These are phyloP conservation scores for Nycticryphes semicollaris DNA, from an alignment of 2,113 vertebrate species.

Conservation along the genomic window DNA sequence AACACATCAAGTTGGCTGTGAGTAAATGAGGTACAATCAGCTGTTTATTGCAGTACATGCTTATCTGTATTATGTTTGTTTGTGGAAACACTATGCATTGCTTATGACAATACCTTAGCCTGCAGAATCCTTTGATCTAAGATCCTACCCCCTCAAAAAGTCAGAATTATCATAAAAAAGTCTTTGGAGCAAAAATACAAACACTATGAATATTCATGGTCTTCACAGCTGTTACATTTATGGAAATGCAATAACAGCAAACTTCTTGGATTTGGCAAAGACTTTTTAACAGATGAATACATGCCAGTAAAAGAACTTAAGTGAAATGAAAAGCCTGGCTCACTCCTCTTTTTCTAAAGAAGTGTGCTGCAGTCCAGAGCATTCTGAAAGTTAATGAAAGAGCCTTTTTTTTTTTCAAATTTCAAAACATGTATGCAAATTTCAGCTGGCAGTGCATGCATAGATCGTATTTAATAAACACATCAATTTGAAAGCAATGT, in stretches of 20 bases:
- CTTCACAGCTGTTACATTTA: slow-evolving; percentile 64
- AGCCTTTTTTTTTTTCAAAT: neutral
- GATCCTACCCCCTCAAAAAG: neutral
- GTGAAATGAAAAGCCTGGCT: slow-evolving; percentile 16
- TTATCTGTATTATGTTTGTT: neutral
- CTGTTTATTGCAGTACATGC: neutral
- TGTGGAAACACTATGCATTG: neutral
- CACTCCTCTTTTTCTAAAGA: slow-evolving; percentile 27
- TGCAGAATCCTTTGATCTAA: neutral
- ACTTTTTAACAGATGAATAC: slow-evolving; percentile 55
- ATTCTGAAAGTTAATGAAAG: slow-evolving; percentile 44
- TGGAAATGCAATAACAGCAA: slow-evolving; percentile 72
- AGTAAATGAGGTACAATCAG: neutral
- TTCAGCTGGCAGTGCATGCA: neutral
- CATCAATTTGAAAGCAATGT: neutral
- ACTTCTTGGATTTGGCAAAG: slow-evolving; percentile 73
- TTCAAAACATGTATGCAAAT: slow-evolving; percentile 33
- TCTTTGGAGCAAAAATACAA: slow-evolving; percentile 36
- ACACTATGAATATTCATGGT: slow-evolving; percentile 60
- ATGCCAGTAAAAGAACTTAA: slow-evolving; percentile 31
- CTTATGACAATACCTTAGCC: neutral
- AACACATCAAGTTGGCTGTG: neutral
- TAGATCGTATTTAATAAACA: slow-evolving; percentile 7
- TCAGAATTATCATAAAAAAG: slow-evolving; percentile 47
- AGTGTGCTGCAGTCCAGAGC: slow-evolving; percentile 16